Conservation (phyloP, 2,888 invertebrate genomes). For the Amblyjoppa fuscipennis region DNA sequence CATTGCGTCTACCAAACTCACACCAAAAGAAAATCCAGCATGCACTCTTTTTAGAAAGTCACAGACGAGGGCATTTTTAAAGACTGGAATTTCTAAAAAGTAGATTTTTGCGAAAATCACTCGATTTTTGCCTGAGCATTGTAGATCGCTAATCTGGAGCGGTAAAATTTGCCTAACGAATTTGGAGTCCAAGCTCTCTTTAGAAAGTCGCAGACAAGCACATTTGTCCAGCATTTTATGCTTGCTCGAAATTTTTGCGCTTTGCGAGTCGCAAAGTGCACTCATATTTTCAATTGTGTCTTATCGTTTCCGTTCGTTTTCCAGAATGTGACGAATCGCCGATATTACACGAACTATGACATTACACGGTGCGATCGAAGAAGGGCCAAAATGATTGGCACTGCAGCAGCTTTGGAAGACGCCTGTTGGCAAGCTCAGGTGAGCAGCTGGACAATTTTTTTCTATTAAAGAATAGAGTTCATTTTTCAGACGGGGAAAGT, state of each 20-base stretch:
- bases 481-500: neutral
- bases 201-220: too few relatives aligned
- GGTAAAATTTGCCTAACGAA: too few relatives aligned
- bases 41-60: too few relatives aligned
- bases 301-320: constrained; percentile 57
- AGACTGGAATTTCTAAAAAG: too few relatives aligned
- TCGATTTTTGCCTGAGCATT: neutral
- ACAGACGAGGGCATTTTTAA: too few relatives aligned
- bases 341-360: constrained; percentile 78
- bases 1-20: too few relatives aligned
- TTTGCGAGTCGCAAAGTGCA: neutral
- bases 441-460: neutral
- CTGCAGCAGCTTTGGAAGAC: constrained; percentile 82
- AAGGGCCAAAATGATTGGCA: constrained; percentile 82
- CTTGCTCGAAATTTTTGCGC: neutral
- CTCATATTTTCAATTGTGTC: neutral
- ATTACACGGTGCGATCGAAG: constrained; percentile 76
- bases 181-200: too few relatives aligned
- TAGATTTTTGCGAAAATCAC: neutral
- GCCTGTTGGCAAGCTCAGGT: constrained; percentile 84
- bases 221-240: too few relatives aligned
- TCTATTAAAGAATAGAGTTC: neutral
- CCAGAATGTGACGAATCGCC: constrained; percentile 77
- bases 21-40: too few relatives aligned
- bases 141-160: neutral